Evolutionary conservation across 2,888 invertebrate species (phyloP).

Genomic region (Nysson spinosus): DNA sequence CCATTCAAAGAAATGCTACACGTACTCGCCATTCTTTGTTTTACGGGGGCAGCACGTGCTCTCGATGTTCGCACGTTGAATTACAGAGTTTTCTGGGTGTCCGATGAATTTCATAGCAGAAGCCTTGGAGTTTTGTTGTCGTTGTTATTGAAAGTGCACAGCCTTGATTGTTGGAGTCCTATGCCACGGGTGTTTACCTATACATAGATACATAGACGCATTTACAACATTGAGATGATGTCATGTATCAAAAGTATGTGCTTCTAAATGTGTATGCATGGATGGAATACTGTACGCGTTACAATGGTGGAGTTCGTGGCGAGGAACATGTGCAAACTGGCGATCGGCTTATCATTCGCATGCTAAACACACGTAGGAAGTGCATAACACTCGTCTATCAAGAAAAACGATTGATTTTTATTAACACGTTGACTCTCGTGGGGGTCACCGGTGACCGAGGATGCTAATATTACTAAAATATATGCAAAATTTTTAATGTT

Average conservation of each 20-base stretch:
- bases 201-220: background rate
- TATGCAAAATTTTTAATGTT: too few relatives aligned
- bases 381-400: conserved; percentile 24
- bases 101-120: conserved; percentile 45
- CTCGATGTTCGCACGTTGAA: conserved; percentile 15
- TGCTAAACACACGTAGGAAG: conserved; percentile 38
- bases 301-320: background rate
- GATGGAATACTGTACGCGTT: background rate
- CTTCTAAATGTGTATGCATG: conserved; percentile 13
- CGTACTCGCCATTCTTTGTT: background rate
- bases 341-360: conserved; percentile 54
- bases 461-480: too few relatives aligned
- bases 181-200: background rate
- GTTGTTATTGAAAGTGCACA: conserved; percentile 18
- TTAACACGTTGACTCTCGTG: conserved; percentile 27
- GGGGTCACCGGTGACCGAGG: background rate
- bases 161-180: conserved; percentile 8
- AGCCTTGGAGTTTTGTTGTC: conserved; percentile 33
- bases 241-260: conserved; percentile 55
- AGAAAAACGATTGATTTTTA: conserved; percentile 49
- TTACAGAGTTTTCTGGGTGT: conserved; percentile 31
- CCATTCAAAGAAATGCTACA: too few relatives aligned
- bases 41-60: background rate
- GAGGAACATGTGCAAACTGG: conserved; percentile 42
- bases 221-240: conserved; percentile 41